Conservation (phyloP, 2,113 vertebrate genomes). For the Arothron firmamentum region DNA sequence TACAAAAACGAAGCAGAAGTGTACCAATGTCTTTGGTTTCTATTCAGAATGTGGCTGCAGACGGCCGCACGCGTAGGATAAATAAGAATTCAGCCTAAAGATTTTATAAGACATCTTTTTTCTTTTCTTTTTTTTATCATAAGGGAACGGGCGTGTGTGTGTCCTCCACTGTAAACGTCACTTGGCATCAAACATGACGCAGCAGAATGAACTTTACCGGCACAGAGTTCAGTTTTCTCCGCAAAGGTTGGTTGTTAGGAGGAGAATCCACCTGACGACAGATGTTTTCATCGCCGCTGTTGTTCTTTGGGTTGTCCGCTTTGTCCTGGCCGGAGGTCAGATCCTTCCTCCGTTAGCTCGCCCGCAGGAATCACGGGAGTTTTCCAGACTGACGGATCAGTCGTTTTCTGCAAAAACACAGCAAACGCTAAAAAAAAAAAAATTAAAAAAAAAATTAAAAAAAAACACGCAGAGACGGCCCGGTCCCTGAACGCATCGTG, state of each 20-base stretch:
- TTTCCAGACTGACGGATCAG: no score
- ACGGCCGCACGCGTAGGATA: conserved; percentile 80
- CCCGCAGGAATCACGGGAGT: no score
- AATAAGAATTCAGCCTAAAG: conserved; percentile 85
- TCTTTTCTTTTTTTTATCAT: conserved; percentile 5
- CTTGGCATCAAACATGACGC: conserved; percentile 62
- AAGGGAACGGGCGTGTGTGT: conserved; percentile 79
- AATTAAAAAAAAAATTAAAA: no score
- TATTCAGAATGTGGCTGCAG: conserved; percentile 88
- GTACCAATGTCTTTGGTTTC: conserved; percentile 97
- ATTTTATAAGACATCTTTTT: conserved; percentile 89
- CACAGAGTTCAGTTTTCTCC: conserved; percentile 48
- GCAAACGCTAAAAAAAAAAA: no score
- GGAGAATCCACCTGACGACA: conserved; percentile 29
- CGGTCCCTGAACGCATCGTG: conserved; percentile 2
- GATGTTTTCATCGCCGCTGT: no score
- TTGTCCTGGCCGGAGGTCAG: no score
- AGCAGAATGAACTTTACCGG: conserved; percentile 83
- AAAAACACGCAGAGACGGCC: not conserved
- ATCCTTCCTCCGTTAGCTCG: no score
- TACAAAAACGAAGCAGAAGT: conserved; percentile 90
- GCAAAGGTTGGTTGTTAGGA: not conserved
- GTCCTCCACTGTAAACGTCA: conserved; percentile 70
- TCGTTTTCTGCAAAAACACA: no score
- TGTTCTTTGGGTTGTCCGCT: no score